Evolutionary conservation across 2,797 vertebrate genomes (phyloP).

Genomic region (Spea hammondii): DNA sequence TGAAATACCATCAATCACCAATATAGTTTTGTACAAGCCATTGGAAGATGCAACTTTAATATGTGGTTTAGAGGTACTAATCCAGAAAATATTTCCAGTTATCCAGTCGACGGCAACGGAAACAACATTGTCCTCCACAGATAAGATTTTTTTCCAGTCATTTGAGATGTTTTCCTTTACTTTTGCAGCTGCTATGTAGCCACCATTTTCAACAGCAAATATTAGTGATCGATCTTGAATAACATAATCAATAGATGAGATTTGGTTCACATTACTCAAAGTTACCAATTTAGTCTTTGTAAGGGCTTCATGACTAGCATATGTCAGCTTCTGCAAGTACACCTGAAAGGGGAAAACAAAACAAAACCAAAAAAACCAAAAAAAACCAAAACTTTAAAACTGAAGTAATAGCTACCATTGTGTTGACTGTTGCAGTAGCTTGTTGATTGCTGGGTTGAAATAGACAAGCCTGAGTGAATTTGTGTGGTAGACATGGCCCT

Average conservation of each 20-base stretch:
- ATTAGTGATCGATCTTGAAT: constrained; percentile 71
- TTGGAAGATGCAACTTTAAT: constrained; percentile 71
- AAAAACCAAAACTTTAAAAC: no score
- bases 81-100: constrained; percentile 86
- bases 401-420: no score
- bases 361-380: no score
- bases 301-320: constrained; percentile 62
- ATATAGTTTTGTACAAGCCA: constrained; percentile 60
- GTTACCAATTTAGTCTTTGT: constrained; percentile 64
- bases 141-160: constrained; percentile 64
- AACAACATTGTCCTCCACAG: constrained; percentile 64
- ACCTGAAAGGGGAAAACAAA: constrained; percentile 65
- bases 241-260: constrained; percentile 70
- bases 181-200: constrained; percentile 70
- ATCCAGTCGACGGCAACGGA: constrained; percentile 86
- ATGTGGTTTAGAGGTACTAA: constrained; percentile 63
- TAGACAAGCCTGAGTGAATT: no score
- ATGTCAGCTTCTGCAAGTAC: constrained; percentile 70
- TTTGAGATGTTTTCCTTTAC: constrained; percentile 64
- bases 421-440: no score
- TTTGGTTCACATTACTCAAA: constrained; percentile 66
- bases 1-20: constrained; percentile 69
- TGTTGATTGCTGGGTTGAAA: no score
- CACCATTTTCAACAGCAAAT: constrained; percentile 68
- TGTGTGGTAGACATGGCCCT: no score